phyloP scores from a whole-genome alignment of 2,888 invertebrate species.

The Dorcus hopei region DNA sequence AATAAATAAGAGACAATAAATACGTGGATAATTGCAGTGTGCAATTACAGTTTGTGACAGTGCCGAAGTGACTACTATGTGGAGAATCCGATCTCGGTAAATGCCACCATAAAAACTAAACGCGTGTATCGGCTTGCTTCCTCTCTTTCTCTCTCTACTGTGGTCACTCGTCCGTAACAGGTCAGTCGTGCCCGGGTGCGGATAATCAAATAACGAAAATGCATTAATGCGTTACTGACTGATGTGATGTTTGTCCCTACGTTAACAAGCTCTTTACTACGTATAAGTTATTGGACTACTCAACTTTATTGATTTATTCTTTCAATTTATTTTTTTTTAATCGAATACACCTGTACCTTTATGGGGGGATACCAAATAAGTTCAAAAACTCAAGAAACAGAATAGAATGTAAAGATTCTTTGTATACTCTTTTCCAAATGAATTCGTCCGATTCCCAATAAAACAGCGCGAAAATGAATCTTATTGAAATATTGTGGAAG shows the following conservation, averaged over 20 bases:
- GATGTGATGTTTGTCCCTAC: conserved; percentile 25
- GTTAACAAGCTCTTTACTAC: background rate
- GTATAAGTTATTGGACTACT: too few relatives aligned
- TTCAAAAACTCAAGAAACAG: too few relatives aligned
- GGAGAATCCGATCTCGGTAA: conserved; percentile 43
- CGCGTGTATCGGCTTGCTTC: conserved; percentile 26
- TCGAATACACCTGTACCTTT: too few relatives aligned
- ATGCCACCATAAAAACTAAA: conserved; percentile 40
- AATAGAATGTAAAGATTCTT: too few relatives aligned
- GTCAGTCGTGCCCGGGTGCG: conserved; percentile 25
- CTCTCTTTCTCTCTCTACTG: conserved; percentile 16
- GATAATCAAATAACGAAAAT: conserved; percentile 36
- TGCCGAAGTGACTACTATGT: conserved; percentile 39
- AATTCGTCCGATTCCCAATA: too few relatives aligned
- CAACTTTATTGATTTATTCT: too few relatives aligned
- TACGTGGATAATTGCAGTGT: conserved; percentile 22
- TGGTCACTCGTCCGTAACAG: conserved; percentile 24
- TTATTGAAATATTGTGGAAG: too few relatives aligned
- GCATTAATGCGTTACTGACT: conserved; percentile 31
- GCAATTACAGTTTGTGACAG: conserved; percentile 40
- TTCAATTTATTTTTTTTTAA: too few relatives aligned
- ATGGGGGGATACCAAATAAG: too few relatives aligned
- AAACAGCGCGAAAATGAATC: too few relatives aligned
- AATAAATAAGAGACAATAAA: background rate
- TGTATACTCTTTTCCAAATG: too few relatives aligned